phyloP scores from a whole-genome alignment of 2,888 invertebrate genomes.

The Mythimna pallens region DNA sequence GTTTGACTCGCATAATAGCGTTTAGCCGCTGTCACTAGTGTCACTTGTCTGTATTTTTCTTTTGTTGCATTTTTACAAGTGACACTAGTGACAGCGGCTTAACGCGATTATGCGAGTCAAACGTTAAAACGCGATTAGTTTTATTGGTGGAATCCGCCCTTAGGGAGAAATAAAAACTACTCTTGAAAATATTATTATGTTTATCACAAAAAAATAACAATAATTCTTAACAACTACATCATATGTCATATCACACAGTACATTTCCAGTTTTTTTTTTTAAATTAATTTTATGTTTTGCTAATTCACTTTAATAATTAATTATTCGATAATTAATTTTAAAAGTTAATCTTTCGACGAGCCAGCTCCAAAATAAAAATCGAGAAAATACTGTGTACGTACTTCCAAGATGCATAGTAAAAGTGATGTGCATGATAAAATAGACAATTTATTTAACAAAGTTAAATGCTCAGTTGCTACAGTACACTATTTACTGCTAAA shows the following conservation, averaged over 20 bases:
- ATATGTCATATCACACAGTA: slow-evolving; percentile 47
- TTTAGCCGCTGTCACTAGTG: too few relatives aligned
- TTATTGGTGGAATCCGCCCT: too few relatives aligned
- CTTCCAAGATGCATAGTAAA: slow-evolving; percentile 3
- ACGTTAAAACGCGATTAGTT: too few relatives aligned
- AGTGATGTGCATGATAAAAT: slow-evolving; percentile 8
- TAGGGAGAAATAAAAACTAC: background rate
- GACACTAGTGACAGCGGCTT: too few relatives aligned
- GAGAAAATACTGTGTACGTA: background rate
- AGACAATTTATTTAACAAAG: slow-evolving; percentile 14
- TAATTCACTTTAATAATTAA: background rate
- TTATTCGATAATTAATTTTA: too few relatives aligned
- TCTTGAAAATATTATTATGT: slow-evolving; percentile 34
- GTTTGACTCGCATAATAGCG: too few relatives aligned
- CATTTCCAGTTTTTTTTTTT: slow-evolving; percentile 3
- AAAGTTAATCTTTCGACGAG: slow-evolving; percentile 42
- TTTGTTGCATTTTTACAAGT: too few relatives aligned
- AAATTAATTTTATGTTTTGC: background rate
- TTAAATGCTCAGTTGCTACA: slow-evolving; percentile 41
- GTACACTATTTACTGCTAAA: slow-evolving; percentile 10
- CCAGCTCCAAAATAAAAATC: background rate
- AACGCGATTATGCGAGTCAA: too few relatives aligned
- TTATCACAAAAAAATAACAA: slow-evolving; percentile 53
- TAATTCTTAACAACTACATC: slow-evolving; percentile 45
- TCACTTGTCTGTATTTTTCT: too few relatives aligned